Evolutionary conservation across 2,797 vertebrate genomes (phyloP), one percentile per base, ranked within the genome.

Genomic region (Vireo griseus): DNA sequence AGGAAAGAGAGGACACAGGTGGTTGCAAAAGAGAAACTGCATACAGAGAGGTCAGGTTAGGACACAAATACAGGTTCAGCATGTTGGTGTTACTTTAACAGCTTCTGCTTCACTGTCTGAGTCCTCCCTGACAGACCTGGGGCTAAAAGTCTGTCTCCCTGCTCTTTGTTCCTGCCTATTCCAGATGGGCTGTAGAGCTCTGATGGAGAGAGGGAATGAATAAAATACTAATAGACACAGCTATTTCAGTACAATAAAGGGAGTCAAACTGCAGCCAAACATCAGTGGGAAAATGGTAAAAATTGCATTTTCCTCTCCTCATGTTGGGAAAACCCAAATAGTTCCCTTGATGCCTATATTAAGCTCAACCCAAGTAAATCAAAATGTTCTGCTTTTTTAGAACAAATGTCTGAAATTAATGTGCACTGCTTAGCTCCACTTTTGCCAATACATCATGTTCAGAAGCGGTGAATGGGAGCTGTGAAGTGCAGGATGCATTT

Each of bases 191-290:
- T 79, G 33, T 18, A 15, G 67, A 82, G 24, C 8, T 91, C 44
- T 19, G 21, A 81, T 0, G 0, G 9, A 5, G 1, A 59, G 24
- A 67, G 3, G 8, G 37, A 52, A 57, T 0, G 0, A 78, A 65
- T 79, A 52, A 86, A 82, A 55, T 13, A 67, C 22, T 48, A 55
- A 76, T 4, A 45, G 13, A 21, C 33, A 44, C 25, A 72, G 40
- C 37, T 55, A 52, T 31, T 75, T 45, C 48, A 16, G 26, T 29
- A 29, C 16, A 39, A 78, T 22, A 78, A 54, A 65, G 37, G 17
- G 54, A 90, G 13, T 8, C 67, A 80, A 51, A 59, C 50, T 79
- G 73, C 42, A 59, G 50, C 13, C 37, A 47, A 48, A 50, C 19
- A 17, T 62, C 19, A 59, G 17, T 7, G 10, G 44, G 19, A 65